Conservation (phyloP, 2,113 vertebrate species). For the Saguinus imperator region DNA sequence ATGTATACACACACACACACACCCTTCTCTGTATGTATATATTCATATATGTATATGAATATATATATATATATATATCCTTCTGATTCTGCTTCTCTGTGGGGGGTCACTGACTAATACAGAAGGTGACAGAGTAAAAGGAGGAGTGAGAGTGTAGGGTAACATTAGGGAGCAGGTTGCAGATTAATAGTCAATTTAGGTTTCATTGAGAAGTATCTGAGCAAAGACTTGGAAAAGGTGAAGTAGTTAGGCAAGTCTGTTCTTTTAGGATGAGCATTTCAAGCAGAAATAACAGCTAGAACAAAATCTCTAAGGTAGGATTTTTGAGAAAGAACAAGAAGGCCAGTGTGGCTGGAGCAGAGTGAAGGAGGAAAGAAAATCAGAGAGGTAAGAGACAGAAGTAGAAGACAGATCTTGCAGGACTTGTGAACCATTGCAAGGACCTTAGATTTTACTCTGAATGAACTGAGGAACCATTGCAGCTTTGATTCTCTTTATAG, state of each 20-base stretch:
- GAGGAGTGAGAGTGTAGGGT: too few relatives aligned
- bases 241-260: neutral
- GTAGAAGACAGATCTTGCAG: neutral
- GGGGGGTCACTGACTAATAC: neutral
- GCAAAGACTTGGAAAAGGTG: neutral
- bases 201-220: neutral
- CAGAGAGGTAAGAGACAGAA: neutral
- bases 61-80: neutral
- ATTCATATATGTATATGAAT: too few relatives aligned
- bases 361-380: neutral
- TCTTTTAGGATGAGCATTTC: neutral
- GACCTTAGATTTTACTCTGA: neutral
- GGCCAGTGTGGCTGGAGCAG: neutral
- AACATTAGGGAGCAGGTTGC: neutral
- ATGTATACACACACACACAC: accelerated
- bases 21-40: too few relatives aligned
- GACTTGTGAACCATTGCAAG: neutral
- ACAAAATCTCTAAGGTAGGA: neutral
- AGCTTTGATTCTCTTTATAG: neutral
- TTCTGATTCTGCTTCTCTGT: neutral
- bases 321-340: neutral
- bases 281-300: neutral
- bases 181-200: neutral
- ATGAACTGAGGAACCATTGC: neutral
- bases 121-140: neutral